Evolutionary conservation across 1,140 invertebrate genomes (phyloP), one percentile per base, ranked within the genome.

Genomic region (Meloidogyne hapla): DNA sequence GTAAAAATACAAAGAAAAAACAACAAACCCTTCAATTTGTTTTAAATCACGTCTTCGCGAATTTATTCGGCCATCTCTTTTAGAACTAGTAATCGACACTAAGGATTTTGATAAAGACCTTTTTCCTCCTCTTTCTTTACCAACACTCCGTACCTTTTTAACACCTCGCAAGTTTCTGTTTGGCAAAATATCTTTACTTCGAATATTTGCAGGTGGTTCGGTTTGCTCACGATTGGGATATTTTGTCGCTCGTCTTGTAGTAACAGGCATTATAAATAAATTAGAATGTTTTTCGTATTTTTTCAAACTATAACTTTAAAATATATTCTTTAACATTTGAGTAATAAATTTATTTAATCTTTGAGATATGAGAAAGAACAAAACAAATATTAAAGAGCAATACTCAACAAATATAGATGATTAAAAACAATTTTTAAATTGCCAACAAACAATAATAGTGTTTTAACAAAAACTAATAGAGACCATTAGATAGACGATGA

Each of bases 11-110:
- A n/a, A 56, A 56, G 3, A 1, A 6, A n/a, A 56, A n/a, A n/a
- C 0, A 56, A 56, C 18, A 56, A 56, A 56, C 48, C 48, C 18
- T n/a, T 56, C 48, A n/a, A n/a, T n/a, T n/a, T 56, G 48, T 56
- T 56, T 56, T n/a, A n/a, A 56, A 56, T 56, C 48, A 4, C n/a
- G 18, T 8, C n/a, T 56, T 9, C 38, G 68, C 28, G 18, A 15
- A 15, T 0, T 18, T 38, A 25, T 18, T 18, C 28, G 5, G 13
- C 13, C 38, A n/a, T 61, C 28, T 40, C 68, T 15, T 70, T 33
- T 70, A n/a, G 48, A 56, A 56, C 18, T 56, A n/a, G 48, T n/a
- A 56, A n/a, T 56, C n/a, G 48, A 56, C n/a, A 56, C 48, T 56
- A 56, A n/a, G n/a, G 48, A 56, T 8, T 56, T 56, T 56, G 48